Evolutionary conservation across 2,113 vertebrate genomes (phyloP).

Genomic region (Pogonocichla stellata): DNA sequence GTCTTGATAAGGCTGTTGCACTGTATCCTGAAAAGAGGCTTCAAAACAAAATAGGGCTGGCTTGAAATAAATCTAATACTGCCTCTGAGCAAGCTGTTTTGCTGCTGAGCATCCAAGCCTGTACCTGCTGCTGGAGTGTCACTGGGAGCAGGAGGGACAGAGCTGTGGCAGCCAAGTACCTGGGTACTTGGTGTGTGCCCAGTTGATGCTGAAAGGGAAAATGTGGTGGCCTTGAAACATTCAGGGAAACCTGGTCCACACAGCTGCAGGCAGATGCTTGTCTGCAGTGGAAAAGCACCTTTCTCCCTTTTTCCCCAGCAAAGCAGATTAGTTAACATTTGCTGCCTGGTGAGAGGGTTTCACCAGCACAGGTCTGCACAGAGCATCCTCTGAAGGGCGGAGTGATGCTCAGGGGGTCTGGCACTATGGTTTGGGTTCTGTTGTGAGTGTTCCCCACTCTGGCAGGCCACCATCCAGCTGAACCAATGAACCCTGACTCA

Average conservation of each 20-base stretch:
- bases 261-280: neutral
- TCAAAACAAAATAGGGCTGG: neutral
- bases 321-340: neutral
- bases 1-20: neutral
- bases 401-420: neutral
- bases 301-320: neutral
- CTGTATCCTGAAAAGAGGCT: neutral
- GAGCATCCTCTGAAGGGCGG: neutral
- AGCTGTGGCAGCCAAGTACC: neutral
- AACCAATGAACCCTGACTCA: neutral
- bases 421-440: neutral
- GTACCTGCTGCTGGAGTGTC: rapidly evolving
- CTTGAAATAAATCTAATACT: neutral
- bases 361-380: neutral
- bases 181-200: rapidly evolving
- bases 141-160: neutral
- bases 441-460: rapidly evolving
- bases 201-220: neutral
- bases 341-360: neutral
- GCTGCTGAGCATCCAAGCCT: neutral
- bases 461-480: rapidly evolving
- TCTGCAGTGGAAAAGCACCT: neutral
- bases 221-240: neutral
- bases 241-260: neutral
- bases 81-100: neutral